phyloP scores from a whole-genome alignment of 2,888 invertebrate genomes.

The Ctenicera cuprea region DNA sequence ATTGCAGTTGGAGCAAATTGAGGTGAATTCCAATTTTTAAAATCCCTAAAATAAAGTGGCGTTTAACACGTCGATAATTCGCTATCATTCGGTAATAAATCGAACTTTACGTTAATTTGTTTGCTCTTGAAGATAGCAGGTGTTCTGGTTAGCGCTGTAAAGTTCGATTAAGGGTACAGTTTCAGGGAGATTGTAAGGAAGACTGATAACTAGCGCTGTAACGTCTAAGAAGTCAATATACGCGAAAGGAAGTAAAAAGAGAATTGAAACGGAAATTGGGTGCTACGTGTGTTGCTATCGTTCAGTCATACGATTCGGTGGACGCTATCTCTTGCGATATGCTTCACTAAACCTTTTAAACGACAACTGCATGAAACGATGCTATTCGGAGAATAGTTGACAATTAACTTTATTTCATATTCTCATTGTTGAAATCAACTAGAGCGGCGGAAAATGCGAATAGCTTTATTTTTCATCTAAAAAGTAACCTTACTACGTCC shows the following conservation, averaged over 20 bases:
- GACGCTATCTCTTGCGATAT: conserved; percentile 53
- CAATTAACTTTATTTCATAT: conserved; percentile 31
- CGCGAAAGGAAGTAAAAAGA: conserved; percentile 62
- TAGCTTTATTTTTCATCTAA: neutral
- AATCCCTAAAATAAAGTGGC: conserved; percentile 15
- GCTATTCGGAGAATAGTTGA: conserved; percentile 34
- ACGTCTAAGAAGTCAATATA: conserved; percentile 57
- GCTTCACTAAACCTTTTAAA: conserved; percentile 50
- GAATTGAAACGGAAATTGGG: conserved; percentile 65
- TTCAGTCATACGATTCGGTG: conserved; percentile 60
- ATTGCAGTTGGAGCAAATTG: neutral
- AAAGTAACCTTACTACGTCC: neutral
- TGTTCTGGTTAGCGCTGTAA: conserved; percentile 51
- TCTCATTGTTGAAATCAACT: conserved; percentile 11
- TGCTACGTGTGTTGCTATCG: conserved; percentile 64
- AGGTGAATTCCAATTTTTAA: conserved; percentile 12
- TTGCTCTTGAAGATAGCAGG: conserved; percentile 49
- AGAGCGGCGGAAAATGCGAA: conserved; percentile 4
- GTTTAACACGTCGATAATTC: conserved; percentile 42
- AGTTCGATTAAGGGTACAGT: conserved; percentile 51
- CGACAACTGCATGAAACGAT: conserved; percentile 28
- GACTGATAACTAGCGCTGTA: conserved; percentile 58
- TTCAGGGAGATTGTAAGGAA: conserved; percentile 50
- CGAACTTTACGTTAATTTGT: conserved; percentile 52
- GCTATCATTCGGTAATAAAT: conserved; percentile 47